Percentiles rank a stretch among this genome's conserved stretches.
Conservation (phyloP, 2,888 invertebrate genomes). For the Mesorhabditis belari region DNA sequence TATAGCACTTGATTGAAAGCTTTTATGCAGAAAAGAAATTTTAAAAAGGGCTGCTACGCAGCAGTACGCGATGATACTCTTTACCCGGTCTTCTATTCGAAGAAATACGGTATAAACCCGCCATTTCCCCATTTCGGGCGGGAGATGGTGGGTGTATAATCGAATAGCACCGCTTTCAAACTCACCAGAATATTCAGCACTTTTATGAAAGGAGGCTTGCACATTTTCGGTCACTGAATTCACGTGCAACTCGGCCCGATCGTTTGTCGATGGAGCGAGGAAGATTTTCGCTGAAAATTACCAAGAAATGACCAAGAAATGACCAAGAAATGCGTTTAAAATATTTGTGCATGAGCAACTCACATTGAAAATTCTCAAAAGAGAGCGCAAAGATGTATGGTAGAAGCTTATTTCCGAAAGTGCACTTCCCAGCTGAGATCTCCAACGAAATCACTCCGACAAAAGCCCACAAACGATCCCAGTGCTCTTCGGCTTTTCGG, state of each 20-base stretch:
- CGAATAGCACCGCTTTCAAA: too few relatives aligned
- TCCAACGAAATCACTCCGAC: conserved; percentile 61
- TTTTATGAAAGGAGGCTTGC: conserved; percentile 85
- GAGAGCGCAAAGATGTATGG: conserved; percentile 81
- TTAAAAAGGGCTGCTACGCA: too few relatives aligned
- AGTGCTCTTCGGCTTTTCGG: conserved; percentile 13
- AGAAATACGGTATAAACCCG: too few relatives aligned
- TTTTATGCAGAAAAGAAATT: too few relatives aligned
- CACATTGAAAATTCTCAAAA: conserved; percentile 85
- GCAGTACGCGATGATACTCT: too few relatives aligned
- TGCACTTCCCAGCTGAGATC: conserved; percentile 79
- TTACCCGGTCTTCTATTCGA: too few relatives aligned
- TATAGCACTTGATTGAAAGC: too few relatives aligned
- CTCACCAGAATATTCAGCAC: conserved; percentile 84
- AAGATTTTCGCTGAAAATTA: conserved; percentile 29
- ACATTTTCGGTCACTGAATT: conserved; percentile 72
- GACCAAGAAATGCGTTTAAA: background rate
- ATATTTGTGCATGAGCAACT: conserved; percentile 77
- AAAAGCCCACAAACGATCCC: conserved; percentile 44
- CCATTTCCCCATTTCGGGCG: too few relatives aligned
- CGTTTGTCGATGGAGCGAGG: conserved; percentile 62
- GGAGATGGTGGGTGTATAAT: too few relatives aligned
- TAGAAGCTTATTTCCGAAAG: conserved; percentile 87
- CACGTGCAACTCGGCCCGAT: conserved; percentile 32
- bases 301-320: background rate